Conservation (phyloP, 1,140 invertebrate species). For the Ylistrum balloti region DNA sequence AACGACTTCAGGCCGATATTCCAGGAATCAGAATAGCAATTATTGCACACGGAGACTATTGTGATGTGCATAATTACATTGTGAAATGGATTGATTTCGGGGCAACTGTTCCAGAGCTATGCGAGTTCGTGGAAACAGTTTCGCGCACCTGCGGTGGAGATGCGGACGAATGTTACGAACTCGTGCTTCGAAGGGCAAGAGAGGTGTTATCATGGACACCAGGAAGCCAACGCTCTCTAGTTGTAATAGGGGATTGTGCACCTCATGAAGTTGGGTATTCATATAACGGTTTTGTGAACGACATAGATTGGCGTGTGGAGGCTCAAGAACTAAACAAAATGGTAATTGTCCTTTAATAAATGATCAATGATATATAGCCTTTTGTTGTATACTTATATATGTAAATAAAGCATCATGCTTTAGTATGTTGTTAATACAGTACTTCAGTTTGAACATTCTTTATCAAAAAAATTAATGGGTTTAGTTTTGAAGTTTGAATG, state of each 20-base stretch:
- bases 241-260: slow-evolving; percentile 76
- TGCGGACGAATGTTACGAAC: slow-evolving; percentile 68
- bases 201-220: slow-evolving; percentile 76
- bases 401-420: too few species aligned
- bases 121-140: slow-evolving; percentile 60
- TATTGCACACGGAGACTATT: slow-evolving; percentile 75
- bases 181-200: slow-evolving; percentile 66
- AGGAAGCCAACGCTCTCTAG: slow-evolving; percentile 71
- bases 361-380: too few species aligned
- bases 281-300: slow-evolving; percentile 61
- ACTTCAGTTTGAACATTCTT: too few species aligned
- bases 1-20: slow-evolving; percentile 74
- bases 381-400: too few species aligned
- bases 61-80: slow-evolving; percentile 65
- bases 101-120: slow-evolving; percentile 56
- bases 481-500: too few species aligned
- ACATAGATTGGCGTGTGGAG: slow-evolving; percentile 75
- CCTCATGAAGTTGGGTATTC: slow-evolving; percentile 71
- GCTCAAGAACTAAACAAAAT: slow-evolving; percentile 58
- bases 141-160: slow-evolving; percentile 59
- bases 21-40: slow-evolving; percentile 72
- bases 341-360: slow-evolving; percentile 42
- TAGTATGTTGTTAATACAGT: too few species aligned
- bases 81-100: slow-evolving; percentile 68
- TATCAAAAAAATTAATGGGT: too few species aligned